phyloP scores from a whole-genome alignment of 2,113 vertebrate species.

The Fregetta grallaria region DNA sequence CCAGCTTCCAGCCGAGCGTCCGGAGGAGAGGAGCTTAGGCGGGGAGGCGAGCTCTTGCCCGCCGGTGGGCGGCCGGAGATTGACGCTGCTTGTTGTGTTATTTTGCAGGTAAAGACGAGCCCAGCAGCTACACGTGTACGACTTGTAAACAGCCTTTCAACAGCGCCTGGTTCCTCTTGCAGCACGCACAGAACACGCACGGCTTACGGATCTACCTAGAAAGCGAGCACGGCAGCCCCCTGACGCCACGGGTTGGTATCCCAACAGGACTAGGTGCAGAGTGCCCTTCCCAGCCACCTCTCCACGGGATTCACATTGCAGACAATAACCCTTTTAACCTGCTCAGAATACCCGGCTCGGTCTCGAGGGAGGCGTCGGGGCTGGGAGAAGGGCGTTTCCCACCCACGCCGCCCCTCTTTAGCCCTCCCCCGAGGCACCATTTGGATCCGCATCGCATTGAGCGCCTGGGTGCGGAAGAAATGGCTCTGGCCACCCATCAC shows the following conservation, averaged over 20 bases:
- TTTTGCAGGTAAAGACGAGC: constrained; percentile 98
- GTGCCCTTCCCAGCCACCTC: constrained; percentile 94
- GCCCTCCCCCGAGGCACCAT: constrained; percentile 97
- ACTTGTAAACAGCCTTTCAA: constrained; percentile 99
- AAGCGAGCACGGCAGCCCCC: constrained; percentile 97
- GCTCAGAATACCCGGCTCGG: constrained; percentile 95
- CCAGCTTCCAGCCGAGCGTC: background rate
- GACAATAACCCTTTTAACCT: constrained; percentile 99
- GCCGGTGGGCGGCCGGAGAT: constrained; percentile 52
- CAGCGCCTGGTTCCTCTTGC: constrained; percentile 99
- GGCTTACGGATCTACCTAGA: constrained; percentile 99
- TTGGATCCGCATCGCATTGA: constrained; percentile 95
- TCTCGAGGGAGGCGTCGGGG: constrained; percentile 90
- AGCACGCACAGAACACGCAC: constrained; percentile 98
- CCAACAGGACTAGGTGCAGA: constrained; percentile 94
- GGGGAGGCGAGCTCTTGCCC: background rate
- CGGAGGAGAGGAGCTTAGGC: background rate
- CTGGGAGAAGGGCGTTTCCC: constrained; percentile 92
- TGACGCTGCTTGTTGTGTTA: constrained; percentile 79
- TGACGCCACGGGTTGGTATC: constrained; percentile 96
- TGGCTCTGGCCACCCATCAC: constrained; percentile 98
- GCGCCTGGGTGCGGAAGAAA: constrained; percentile 97
- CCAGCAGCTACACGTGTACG: constrained; percentile 99
- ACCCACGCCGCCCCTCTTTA: constrained; percentile 97
- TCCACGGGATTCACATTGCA: constrained; percentile 98